Evolutionary conservation across 2,113 vertebrate genomes (phyloP).

Genomic region (Nesogale talazaci): DNA sequence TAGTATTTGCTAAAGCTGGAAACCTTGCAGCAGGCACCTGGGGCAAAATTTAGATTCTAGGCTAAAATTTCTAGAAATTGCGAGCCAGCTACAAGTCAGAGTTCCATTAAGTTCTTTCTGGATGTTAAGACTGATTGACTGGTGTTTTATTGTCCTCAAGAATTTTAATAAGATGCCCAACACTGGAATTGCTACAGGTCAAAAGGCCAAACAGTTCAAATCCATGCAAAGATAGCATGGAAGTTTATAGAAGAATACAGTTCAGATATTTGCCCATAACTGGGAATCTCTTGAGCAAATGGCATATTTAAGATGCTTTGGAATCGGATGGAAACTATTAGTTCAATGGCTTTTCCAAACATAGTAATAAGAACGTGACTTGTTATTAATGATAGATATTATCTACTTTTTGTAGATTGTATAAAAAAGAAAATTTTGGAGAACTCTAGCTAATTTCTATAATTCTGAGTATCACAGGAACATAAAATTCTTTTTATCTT

Average conservation of each 20-base stretch:
- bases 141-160: background rate
- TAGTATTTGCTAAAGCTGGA: background rate
- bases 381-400: background rate
- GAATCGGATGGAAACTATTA: background rate
- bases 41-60: background rate
- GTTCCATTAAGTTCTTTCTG: background rate
- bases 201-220: background rate
- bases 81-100: background rate
- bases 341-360: background rate
- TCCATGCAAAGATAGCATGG: background rate
- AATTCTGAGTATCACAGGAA: background rate
- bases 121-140: background rate
- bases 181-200: background rate
- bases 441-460: background rate
- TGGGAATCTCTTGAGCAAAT: background rate
- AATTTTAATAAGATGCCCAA: background rate
- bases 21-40: background rate
- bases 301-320: constrained; percentile 5
- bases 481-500: too few species aligned
- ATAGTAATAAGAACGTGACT: background rate
- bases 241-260: background rate
- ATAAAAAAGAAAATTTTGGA: background rate
- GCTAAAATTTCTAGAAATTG: background rate
- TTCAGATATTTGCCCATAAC: background rate
- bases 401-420: background rate